phyloP scores from a whole-genome alignment of 2,113 vertebrate genomes.

The Lonchura striata region DNA sequence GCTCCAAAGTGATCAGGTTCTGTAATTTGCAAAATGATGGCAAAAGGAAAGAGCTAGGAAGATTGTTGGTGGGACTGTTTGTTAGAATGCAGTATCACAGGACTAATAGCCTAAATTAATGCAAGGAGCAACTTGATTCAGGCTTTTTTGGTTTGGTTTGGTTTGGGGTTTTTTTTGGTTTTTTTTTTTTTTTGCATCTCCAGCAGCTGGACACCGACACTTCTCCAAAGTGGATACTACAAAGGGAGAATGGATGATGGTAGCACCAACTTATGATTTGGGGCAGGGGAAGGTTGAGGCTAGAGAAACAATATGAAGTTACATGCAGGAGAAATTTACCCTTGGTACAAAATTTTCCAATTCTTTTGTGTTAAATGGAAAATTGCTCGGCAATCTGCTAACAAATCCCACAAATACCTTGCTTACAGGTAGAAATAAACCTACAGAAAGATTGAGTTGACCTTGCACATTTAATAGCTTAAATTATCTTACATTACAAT shows the following conservation, averaged over 20 bases:
- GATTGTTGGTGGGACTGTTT: neutral
- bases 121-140: neutral
- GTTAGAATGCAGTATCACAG: neutral
- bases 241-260: neutral
- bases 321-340: neutral
- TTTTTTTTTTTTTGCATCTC: neutral
- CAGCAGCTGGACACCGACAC: neutral
- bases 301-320: neutral
- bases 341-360: neutral
- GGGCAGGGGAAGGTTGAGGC: neutral
- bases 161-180: too few species aligned
- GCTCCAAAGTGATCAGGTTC: neutral
- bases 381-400: neutral
- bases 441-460: neutral
- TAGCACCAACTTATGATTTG: neutral
- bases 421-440: neutral
- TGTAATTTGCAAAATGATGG: slow-evolving; percentile 24
- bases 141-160: too few species aligned
- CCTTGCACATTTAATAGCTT: neutral
- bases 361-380: neutral
- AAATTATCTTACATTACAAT: neutral
- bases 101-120: neutral
- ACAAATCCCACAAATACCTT: neutral
- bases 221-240: neutral
- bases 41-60: neutral